Base-by-base conservation (phyloP, 2,888 invertebrate species). In the Ornithoptera priamus region DNA sequence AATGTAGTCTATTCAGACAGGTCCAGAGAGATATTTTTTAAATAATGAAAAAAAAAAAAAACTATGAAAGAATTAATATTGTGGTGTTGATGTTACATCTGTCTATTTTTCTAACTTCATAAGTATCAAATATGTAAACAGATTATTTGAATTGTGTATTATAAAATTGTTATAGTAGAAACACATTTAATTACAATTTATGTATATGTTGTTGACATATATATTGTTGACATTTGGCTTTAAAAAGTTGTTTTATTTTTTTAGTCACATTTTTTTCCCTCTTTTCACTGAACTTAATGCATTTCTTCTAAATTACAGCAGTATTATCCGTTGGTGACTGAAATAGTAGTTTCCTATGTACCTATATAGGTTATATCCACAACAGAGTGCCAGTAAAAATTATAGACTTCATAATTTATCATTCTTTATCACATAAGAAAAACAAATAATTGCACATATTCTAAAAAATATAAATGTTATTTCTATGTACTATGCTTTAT, bases 211-310 rank as follows among this genome's bases (percentile, higher is more conserved):
- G 18, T 67, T n/a, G 18, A 53, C 53, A 70, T 67, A 70, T 65
- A 86, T 85, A 91, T 89, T 92, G 92, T 92, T 92, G 91, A 91
- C 83, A 90, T 90, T 92, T 53, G 53, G 92, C 92, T 91, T 92
- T 87, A 69, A 78, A 79, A 74, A 75, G 73, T 82, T 75, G 82
- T 89, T 90, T 91, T 78, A 86, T 86, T 90, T 75, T 12, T 65
- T 53, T 53, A 18, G 4, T 2, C 15, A 39, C 18, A 39, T 24
- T 1, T 12, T n/a, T 17, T 53, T 39, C 20, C 20, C n/a, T 53
- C 3, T n/a, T n/a, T 53, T 53, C 7, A 18, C 6, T 1, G 18
- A n/a, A 6, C 53, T n/a, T 53, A 7, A 53, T n/a, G 7, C 7
- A n/a, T n/a, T 1, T 7, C 5, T 6, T n/a, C 15, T 6, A n/a